These are phyloP conservation scores for Orestias chungarensis DNA, from an alignment of 2,797 vertebrate species.

Conservation along the genomic window DNA sequence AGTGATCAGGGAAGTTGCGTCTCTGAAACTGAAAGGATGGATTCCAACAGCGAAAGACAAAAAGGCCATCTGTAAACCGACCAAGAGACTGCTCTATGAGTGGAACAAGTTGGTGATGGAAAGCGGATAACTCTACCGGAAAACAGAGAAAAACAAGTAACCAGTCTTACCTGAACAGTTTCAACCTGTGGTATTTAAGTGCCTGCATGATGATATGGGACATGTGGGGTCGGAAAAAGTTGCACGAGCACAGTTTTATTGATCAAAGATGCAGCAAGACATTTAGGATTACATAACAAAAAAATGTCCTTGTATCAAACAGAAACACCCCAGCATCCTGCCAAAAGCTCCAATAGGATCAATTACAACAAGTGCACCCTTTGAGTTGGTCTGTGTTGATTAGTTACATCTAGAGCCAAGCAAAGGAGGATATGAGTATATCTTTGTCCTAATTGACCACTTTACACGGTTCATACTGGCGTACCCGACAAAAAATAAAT, in stretches of 20 bases:
- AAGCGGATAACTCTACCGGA: not conserved
- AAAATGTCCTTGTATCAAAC: no score
- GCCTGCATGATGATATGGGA: not conserved
- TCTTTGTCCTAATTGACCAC: not conserved
- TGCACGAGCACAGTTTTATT: no score
- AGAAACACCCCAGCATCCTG: no score
- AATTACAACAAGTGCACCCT: no score
- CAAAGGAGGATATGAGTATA: no score
- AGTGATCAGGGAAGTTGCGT: slow-evolving; percentile 16
- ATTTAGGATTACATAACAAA: no score
- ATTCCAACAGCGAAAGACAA: not conserved
- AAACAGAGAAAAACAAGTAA: not conserved
- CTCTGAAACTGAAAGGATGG: slow-evolving; percentile 5
- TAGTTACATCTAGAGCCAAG: no score
- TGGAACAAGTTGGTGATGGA: not conserved
- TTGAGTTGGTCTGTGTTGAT: no score
- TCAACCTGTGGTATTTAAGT: not conserved
- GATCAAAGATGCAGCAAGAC: no score
- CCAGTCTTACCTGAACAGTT: not conserved
- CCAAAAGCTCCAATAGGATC: no score
- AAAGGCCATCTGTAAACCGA: not conserved
- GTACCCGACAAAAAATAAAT: not conserved
- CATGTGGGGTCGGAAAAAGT: no score
- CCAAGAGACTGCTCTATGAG: not conserved
- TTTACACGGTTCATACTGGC: not conserved